Percentiles rank a stretch among this genome's conserved stretches.
phyloP scores from a whole-genome alignment of 1,140 invertebrate species.

The Drosophila insularis region DNA sequence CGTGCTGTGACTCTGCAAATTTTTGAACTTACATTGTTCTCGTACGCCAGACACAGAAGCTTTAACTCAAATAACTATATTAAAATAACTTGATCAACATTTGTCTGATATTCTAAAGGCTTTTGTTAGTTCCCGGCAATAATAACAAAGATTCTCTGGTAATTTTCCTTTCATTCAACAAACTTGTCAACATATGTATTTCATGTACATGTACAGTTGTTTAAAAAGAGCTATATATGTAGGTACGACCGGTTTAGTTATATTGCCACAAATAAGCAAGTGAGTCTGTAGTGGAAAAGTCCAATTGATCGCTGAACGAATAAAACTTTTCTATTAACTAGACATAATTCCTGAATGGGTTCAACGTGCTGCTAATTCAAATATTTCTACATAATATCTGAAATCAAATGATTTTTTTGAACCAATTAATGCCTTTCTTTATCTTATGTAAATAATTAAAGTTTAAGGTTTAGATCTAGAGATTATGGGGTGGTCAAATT shows the following conservation, averaged over 20 bases:
- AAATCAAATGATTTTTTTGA: too few relatives aligned
- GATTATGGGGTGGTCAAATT: too few relatives aligned
- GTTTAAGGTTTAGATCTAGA: too few relatives aligned
- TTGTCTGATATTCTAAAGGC: not conserved
- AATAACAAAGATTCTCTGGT: not conserved
- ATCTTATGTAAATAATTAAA: too few relatives aligned
- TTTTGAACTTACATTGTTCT: constrained; percentile 1
- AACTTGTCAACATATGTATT: not conserved
- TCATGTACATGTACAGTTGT: not conserved
- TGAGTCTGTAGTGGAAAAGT: too few relatives aligned
- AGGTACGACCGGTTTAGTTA: not conserved
- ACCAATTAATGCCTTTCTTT: too few relatives aligned
- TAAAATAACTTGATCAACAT: not conserved
- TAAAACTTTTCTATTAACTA: too few relatives aligned
- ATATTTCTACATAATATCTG: too few relatives aligned
- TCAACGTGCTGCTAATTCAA: too few relatives aligned
- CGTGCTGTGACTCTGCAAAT: not conserved
- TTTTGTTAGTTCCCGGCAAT: not conserved
- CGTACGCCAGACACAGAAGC: not conserved
- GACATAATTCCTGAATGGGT: too few relatives aligned
- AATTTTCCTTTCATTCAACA: not conserved
- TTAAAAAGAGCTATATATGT: not conserved
- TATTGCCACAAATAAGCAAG: not conserved
- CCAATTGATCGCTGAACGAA: too few relatives aligned
- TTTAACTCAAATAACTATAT: not conserved